A percentile compares a stretch with the other conserved stretches of the same genome.
Conservation (phyloP, 1,140 invertebrate genomes). For the Lithobius niger region DNA sequence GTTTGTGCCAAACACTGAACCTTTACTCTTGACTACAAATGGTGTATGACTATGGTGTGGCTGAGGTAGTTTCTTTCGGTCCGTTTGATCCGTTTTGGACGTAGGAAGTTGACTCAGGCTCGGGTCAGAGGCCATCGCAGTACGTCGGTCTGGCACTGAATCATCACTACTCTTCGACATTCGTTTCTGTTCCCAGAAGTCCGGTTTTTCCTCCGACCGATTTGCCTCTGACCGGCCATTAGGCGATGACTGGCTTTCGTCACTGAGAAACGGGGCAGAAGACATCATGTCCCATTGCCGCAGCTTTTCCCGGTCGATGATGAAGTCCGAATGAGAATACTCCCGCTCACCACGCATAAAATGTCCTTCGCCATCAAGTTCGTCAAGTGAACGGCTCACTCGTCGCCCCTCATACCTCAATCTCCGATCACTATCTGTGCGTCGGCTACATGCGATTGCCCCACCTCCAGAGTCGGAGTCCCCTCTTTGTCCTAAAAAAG, state of each 20-base stretch:
- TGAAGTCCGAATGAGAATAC: conserved; percentile 35
- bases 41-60: too few relatives aligned
- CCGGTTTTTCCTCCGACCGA: not conserved
- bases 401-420: not conserved
- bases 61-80: too few relatives aligned
- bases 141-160: not conserved
- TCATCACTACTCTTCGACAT: not conserved
- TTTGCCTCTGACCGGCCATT: not conserved
- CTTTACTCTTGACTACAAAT: not conserved
- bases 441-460: not conserved
- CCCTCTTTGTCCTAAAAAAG: conserved; percentile 31
- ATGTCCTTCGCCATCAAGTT: not conserved
- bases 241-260: not conserved
- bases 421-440: not conserved
- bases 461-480: conserved; percentile 25
- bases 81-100: too few relatives aligned
- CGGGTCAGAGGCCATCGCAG: too few relatives aligned
- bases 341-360: not conserved
- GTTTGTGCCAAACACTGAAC: too few relatives aligned
- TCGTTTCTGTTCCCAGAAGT: not conserved
- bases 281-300: conserved; percentile 76
- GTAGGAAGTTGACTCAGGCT: too few relatives aligned
- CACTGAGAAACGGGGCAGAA: conserved; percentile 40
- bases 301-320: conserved; percentile 67
- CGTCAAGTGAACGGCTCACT: conserved; percentile 1